These are phyloP conservation scores for Telmatherina bonti DNA, from an alignment of 2,797 vertebrate genomes.

Conservation along the genomic window DNA sequence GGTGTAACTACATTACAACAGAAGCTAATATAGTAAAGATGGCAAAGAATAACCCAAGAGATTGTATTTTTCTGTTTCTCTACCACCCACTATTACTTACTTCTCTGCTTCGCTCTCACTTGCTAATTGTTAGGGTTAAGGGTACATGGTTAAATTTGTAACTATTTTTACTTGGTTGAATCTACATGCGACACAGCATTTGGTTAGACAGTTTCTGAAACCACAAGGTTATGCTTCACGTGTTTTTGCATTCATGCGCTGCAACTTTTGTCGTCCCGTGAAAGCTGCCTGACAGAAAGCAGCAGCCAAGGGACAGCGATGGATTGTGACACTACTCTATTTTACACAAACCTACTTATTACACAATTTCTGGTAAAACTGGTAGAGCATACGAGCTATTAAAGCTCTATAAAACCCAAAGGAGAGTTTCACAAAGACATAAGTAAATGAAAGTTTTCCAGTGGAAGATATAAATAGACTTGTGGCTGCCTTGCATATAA, in stretches of 20 bases:
- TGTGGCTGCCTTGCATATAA: slow-evolving; percentile 8
- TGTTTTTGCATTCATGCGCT: not conserved
- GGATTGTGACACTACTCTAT: not conserved
- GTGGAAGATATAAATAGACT: slow-evolving; percentile 1
- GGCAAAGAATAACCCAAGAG: not conserved
- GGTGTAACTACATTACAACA: too few relatives aligned
- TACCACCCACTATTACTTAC: not conserved
- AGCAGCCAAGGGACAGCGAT: not conserved
- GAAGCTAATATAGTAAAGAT: too few relatives aligned
- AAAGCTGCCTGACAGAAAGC: not conserved
- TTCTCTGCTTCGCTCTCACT: not conserved
- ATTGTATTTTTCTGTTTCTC: not conserved
- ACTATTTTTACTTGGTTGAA: not conserved
- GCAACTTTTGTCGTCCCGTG: not conserved
- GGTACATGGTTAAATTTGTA: not conserved
- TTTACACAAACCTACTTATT: not conserved
- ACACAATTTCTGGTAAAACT: not conserved
- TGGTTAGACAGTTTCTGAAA: slow-evolving; percentile 1
- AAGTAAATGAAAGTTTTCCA: not conserved
- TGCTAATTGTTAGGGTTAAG: too few relatives aligned
- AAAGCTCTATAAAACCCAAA: not conserved
- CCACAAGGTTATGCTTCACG: not conserved
- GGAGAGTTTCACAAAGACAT: slow-evolving; percentile 7
- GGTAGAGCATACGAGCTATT: too few relatives aligned
- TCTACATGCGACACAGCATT: not conserved